Percentiles rank a stretch among this genome's conserved stretches.
Conservation (phyloP, 2,888 invertebrate species). For the Drosophila ochracea region DNA sequence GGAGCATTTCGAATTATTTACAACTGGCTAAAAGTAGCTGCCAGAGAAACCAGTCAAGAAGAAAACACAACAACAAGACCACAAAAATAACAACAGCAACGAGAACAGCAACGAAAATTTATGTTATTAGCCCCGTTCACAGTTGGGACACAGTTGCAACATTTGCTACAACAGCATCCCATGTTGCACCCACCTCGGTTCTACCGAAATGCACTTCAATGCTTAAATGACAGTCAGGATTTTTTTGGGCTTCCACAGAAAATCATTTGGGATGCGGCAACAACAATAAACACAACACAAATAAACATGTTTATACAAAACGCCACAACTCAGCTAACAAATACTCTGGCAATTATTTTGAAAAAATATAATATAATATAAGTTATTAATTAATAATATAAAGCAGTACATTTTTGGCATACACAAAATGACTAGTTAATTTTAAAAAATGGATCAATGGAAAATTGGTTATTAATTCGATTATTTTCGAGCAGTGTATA, state of each 20-base stretch:
- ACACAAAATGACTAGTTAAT: no score
- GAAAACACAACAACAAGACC: constrained; percentile 33
- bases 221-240: constrained; percentile 63
- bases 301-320: neutral
- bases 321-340: neutral
- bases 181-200: constrained; percentile 15
- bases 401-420: no score
- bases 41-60: constrained; percentile 49
- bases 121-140: constrained; percentile 57
- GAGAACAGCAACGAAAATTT: constrained; percentile 37
- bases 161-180: neutral
- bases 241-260: constrained; percentile 49
- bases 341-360: neutral
- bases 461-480: neutral
- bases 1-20: constrained; percentile 61
- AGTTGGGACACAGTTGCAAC: constrained; percentile 47
- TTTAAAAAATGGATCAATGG: no score
- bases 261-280: constrained; percentile 57
- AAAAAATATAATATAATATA: no score
- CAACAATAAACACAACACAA: constrained; percentile 29
- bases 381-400: no score
- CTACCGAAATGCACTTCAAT: constrained; percentile 63
- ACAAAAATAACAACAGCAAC: constrained; percentile 4
- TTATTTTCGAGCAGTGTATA: neutral
- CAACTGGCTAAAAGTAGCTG: constrained; percentile 54